A percentile compares a stretch with the other conserved stretches of the same genome.
Conservation (phyloP, 2,797 vertebrate species). For the Tympanoctomys barrerae region DNA sequence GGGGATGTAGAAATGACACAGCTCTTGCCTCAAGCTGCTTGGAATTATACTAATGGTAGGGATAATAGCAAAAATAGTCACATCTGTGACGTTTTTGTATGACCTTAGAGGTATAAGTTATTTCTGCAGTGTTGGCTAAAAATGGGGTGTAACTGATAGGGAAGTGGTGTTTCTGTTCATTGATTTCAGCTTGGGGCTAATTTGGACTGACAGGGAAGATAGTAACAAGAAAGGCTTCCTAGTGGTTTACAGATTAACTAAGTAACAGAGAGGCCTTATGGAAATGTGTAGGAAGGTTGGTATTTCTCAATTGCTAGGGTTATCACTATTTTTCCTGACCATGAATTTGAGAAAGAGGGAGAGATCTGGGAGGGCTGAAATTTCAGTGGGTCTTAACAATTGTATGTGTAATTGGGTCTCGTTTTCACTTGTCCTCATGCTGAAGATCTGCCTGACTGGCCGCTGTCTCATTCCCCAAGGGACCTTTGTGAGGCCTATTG, state of each 20-base stretch:
- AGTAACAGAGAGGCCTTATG: not conserved
- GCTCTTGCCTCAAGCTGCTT: conserved; percentile 67
- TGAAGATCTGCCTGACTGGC: not conserved
- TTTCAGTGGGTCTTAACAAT: conserved; percentile 33
- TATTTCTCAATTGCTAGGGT: not conserved
- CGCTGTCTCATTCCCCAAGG: not conserved
- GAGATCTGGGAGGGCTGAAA: not conserved
- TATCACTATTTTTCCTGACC: conserved; percentile 5
- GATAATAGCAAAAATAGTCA: conserved; percentile 67
- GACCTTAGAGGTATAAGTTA: conserved; percentile 65
- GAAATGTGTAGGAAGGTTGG: not conserved
- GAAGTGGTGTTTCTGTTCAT: conserved; percentile 38
- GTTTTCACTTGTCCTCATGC: conserved; percentile 2
- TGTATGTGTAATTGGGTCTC: not conserved
- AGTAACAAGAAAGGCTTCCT: conserved; percentile 5
- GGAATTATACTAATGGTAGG: conserved; percentile 64
- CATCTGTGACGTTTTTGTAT: conserved; percentile 59
- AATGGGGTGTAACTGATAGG: conserved; percentile 4
- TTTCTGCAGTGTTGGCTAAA: conserved; percentile 46
- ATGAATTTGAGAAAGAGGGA: not conserved
- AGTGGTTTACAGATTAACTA: conserved; percentile 1
- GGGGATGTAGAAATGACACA: conserved; percentile 51
- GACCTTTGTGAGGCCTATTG: not conserved
- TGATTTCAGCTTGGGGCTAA: conserved; percentile 39
- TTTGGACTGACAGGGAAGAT: not conserved